Evolutionary conservation across 2,797 vertebrate genomes (phyloP).

Genomic region (Lerista edwardsae): DNA sequence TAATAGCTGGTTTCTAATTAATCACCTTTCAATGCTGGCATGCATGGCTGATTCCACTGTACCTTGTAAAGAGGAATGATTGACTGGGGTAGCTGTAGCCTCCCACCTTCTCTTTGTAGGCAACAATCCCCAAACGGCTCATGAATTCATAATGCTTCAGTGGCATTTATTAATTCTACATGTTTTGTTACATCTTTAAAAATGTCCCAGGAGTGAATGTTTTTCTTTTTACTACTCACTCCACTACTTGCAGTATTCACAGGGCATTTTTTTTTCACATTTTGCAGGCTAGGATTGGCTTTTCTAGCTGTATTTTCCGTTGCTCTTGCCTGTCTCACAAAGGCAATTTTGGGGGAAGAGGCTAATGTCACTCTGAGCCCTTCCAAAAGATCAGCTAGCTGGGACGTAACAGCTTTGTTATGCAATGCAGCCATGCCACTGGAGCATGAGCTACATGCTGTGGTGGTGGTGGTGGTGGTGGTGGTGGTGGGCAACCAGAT

Average conservation of each 20-base stretch:
- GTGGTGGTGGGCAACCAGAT: too few relatives aligned
- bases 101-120: conserved; percentile 18
- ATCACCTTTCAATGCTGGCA: background rate
- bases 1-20: conserved; percentile 13
- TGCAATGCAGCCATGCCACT: too few relatives aligned
- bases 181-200: background rate
- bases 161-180: conserved; percentile 9
- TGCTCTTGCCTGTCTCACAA: too few relatives aligned
- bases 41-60: background rate
- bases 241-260: background rate
- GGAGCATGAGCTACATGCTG: too few relatives aligned
- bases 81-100: background rate
- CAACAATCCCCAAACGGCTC: conserved; percentile 9
- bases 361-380: too few relatives aligned
- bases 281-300: background rate
- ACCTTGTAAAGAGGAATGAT: conserved; percentile 19
- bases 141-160: conserved; percentile 14
- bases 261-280: background rate
- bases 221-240: background rate
- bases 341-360: too few relatives aligned
- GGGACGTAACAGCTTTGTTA: too few relatives aligned
- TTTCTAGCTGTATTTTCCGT: too few relatives aligned
- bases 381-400: too few relatives aligned
- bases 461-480: too few relatives aligned
- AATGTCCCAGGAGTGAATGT: background rate